A percentile compares a stretch with the other conserved stretches of the same genome.
Evolutionary conservation across 1,140 invertebrate genomes (phyloP).

Genomic region (Drosophila ironensis): DNA sequence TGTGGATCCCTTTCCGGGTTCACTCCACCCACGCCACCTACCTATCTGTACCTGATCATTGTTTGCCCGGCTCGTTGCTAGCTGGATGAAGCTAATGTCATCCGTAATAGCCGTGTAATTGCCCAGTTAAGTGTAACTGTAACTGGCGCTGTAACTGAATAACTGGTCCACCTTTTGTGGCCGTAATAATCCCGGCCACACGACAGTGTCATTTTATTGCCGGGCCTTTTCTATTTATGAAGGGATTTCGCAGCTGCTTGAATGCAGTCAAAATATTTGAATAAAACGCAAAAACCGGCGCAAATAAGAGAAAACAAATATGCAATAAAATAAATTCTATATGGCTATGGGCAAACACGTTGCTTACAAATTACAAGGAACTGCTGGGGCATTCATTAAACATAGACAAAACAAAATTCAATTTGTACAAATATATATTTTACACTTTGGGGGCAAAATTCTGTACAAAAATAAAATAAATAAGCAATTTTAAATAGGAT

Average conservation of each 20-base stretch:
- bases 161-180: conserved; percentile 31
- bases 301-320: neutral
- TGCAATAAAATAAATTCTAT: neutral
- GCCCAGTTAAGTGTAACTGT: conserved; percentile 22
- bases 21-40: neutral
- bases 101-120: conserved; percentile 48
- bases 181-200: conserved; percentile 42
- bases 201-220: conserved; percentile 58
- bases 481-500: no score
- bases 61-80: conserved; percentile 24
- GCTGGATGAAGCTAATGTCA: conserved; percentile 50
- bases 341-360: no score
- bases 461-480: no score
- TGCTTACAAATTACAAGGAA: no score
- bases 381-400: no score
- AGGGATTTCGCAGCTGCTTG: conserved; percentile 2
- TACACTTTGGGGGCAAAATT: no score
- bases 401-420: no score
- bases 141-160: conserved; percentile 32
- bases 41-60: neutral
- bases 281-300: neutral
- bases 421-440: no score
- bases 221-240: conserved; percentile 1
- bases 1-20: neutral
- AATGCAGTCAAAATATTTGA: conserved; percentile 23